Percentiles rank a stretch among this genome's conserved stretches.
phyloP scores from a whole-genome alignment of 2,888 invertebrate species.

The Rhingia campestris region DNA sequence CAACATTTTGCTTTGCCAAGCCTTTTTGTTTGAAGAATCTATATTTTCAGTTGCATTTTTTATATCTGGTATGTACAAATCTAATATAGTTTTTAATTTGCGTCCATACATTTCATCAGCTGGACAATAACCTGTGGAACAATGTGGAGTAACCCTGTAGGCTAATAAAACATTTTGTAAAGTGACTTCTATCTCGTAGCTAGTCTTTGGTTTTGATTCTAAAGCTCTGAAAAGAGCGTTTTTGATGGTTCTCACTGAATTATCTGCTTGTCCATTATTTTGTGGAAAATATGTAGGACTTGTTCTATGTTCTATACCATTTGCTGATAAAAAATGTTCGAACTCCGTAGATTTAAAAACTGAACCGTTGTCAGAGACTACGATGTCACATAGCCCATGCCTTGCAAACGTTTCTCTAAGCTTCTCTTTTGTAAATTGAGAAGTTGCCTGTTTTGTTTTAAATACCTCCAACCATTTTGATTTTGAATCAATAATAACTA shows the following conservation, averaged over 20 bases:
- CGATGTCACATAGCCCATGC: conserved; percentile 28
- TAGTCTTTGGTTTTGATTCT: conserved; percentile 11
- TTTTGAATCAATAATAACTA: conserved; percentile 44
- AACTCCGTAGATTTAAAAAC: conserved; percentile 23
- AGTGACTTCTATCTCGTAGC: conserved; percentile 17
- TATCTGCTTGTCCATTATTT: no score
- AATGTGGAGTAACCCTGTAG: no score
- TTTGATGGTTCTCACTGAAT: conserved; percentile 1
- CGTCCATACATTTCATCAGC: no score
- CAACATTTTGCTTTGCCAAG: no score
- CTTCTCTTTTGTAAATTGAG: conserved; percentile 45
- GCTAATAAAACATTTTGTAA: conserved; percentile 11
- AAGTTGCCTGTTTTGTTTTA: conserved; percentile 36
- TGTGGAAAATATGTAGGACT: conserved; percentile 37
- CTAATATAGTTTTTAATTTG: no score
- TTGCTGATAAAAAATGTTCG: conserved; percentile 34
- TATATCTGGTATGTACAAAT: no score
- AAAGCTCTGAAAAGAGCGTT: conserved; percentile 7
- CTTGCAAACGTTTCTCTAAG: conserved; percentile 41
- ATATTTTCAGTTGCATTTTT: no score
- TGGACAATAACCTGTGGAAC: no score
- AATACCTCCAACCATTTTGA: conserved; percentile 50
- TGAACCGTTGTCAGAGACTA: conserved; percentile 42
- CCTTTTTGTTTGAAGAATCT: no score
- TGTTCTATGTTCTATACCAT: conserved; percentile 37